These are phyloP conservation scores for Idaea straminata DNA, from an alignment of 2,888 invertebrate species.

Conservation along the genomic window DNA sequence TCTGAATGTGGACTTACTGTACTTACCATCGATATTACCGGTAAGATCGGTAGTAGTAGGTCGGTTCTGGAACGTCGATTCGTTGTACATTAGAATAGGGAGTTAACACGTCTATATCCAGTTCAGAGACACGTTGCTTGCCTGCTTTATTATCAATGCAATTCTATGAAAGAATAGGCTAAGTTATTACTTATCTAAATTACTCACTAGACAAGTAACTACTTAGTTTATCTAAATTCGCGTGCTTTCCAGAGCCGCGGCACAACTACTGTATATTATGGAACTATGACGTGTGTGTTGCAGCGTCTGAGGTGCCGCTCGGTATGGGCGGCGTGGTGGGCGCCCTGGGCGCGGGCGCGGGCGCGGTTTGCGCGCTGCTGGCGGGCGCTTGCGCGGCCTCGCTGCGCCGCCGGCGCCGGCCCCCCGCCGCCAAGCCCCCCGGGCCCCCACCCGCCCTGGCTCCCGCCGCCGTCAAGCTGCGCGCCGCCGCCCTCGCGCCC, in stretches of 20 bases:
- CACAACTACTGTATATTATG: not conserved
- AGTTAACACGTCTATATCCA: too few relatives aligned
- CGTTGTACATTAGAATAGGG: too few relatives aligned
- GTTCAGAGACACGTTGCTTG: too few relatives aligned
- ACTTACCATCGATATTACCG: too few relatives aligned
- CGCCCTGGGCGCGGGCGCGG: constrained; percentile 52
- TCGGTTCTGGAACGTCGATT: too few relatives aligned
- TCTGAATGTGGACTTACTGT: too few relatives aligned
- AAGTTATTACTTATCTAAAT: too few relatives aligned
- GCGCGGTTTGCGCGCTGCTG: constrained; percentile 52
- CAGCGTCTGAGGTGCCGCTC: constrained; percentile 59
- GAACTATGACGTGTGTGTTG: constrained; percentile 8
- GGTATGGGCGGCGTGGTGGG: constrained; percentile 59
- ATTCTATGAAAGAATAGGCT: too few relatives aligned
- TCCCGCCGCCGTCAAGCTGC: constrained; percentile 34
- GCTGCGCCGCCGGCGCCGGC: constrained; percentile 50
- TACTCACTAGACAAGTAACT: not conserved
- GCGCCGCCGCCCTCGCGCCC: constrained; percentile 22
- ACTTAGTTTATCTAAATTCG: too few relatives aligned
- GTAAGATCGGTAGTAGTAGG: too few relatives aligned
- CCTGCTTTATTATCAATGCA: too few relatives aligned
- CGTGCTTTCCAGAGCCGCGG: not conserved
- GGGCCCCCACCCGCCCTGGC: constrained; percentile 38
- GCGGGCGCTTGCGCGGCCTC: constrained; percentile 54
- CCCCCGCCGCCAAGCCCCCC: constrained; percentile 43